A percentile compares a stretch with the other conserved stretches of the same genome.
Evolutionary conservation across 2,113 vertebrate species (phyloP).

Genomic region (Hassar affinis): DNA sequence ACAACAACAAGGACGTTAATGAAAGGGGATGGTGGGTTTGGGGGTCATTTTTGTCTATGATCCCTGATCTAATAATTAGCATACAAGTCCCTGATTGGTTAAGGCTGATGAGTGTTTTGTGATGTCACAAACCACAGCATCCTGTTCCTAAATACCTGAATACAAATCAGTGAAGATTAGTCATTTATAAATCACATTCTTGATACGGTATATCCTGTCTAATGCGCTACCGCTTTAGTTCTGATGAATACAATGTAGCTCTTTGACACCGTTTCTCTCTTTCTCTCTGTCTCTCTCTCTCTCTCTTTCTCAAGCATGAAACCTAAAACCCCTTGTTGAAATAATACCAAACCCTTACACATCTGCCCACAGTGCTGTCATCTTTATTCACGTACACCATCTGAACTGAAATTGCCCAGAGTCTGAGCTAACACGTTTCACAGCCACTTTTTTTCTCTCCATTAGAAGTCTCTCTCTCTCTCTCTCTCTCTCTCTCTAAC

Average conservation of each 20-base stretch:
- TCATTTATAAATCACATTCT: background rate
- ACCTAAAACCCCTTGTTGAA: background rate
- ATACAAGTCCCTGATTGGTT: background rate
- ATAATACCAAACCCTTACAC: background rate
- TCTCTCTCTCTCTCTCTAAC: background rate
- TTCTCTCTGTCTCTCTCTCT: background rate
- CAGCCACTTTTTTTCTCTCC: constrained; percentile 17
- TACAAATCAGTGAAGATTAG: too few relatives aligned
- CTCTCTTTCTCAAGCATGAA: constrained; percentile 25
- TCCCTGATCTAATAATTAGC: background rate
- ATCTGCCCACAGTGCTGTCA: background rate
- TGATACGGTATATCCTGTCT: background rate
- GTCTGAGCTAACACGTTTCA: background rate
- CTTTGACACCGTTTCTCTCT: constrained; percentile 48
- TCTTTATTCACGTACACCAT: background rate
- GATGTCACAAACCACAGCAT: too few relatives aligned
- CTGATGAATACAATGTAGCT: constrained; percentile 53
- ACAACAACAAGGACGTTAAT: too few relatives aligned
- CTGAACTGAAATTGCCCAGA: too few relatives aligned
- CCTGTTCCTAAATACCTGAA: too few relatives aligned
- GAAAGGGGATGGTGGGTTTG: too few relatives aligned
- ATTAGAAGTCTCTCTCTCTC: constrained; percentile 1
- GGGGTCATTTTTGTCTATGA: too few relatives aligned
- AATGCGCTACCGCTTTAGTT: constrained; percentile 22
- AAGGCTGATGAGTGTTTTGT: too few relatives aligned